phyloP scores from a whole-genome alignment of 2,888 invertebrate genomes.

The Quadroppia sp. region DNA sequence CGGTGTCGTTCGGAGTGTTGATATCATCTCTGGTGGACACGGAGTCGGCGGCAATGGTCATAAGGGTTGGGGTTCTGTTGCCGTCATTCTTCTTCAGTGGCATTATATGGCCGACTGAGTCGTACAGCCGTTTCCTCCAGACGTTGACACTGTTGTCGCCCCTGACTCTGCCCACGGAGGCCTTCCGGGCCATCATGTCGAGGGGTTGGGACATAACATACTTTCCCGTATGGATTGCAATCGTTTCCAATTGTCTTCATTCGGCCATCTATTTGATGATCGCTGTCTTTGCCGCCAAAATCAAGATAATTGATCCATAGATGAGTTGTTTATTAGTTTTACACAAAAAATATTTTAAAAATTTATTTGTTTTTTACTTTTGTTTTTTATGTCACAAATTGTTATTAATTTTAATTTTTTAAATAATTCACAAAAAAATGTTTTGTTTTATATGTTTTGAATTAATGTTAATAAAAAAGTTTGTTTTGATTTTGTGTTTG shows the following conservation, averaged over 20 bases:
- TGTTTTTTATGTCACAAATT: too few species aligned
- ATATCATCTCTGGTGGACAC: background rate
- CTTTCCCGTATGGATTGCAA: slow-evolving; percentile 17
- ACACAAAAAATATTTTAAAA: too few species aligned
- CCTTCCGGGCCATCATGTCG: background rate
- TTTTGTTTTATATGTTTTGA: too few species aligned
- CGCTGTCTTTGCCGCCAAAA: slow-evolving; percentile 7
- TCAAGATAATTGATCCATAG: too few species aligned
- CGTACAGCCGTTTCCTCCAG: background rate
- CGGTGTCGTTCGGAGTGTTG: background rate
- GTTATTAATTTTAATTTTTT: too few species aligned
- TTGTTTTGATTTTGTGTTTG: too few species aligned
- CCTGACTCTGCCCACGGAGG: background rate
- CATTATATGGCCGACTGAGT: background rate
- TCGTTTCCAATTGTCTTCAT: slow-evolving; percentile 18
- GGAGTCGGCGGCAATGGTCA: slow-evolving; percentile 13
- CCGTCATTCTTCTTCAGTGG: slow-evolving; percentile 22
- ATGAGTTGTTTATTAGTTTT: too few species aligned
- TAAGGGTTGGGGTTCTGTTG: background rate
- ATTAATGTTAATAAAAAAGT: too few species aligned
- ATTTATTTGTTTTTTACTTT: too few species aligned
- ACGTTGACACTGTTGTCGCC: slow-evolving; percentile 6
- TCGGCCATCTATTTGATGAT: slow-evolving; percentile 13
- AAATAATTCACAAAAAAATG: too few species aligned
- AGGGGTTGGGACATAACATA: slow-evolving; percentile 11